Percentiles rank a stretch among this genome's conserved stretches.
These are phyloP conservation scores for Palythoa heliodiscus DNA, from an alignment of 92 coral and sea anemone genomes.

Conservation along the genomic window DNA sequence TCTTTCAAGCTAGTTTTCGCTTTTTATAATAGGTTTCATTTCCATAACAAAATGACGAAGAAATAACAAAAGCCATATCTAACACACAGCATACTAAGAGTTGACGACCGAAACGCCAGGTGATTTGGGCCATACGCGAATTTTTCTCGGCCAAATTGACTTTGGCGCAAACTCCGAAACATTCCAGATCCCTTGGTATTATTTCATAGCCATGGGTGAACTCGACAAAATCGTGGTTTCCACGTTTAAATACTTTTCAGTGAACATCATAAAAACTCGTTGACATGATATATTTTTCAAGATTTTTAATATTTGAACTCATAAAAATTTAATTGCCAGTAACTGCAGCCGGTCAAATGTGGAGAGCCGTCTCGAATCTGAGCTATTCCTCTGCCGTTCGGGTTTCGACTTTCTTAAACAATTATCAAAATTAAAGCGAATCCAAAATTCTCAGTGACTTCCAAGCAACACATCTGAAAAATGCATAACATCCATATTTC, in stretches of 20 bases:
- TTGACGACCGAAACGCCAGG: conserved; percentile 66
- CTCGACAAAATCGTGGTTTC: conserved; percentile 39
- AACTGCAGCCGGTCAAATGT: conserved; percentile 57
- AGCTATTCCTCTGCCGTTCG: conserved; percentile 13
- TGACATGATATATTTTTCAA: conserved; percentile 77
- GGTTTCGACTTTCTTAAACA: conserved; percentile 27
- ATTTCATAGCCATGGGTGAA: conserved; percentile 8
- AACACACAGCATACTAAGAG: conserved; percentile 71
- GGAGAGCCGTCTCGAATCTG: conserved; percentile 29
- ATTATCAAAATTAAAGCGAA: conserved; percentile 24
- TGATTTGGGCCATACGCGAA: conserved; percentile 50
- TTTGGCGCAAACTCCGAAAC: conserved; percentile 33
- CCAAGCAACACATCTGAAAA: conserved; percentile 18
- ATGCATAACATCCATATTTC: conserved; percentile 21
- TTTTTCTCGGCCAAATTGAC: conserved; percentile 9
- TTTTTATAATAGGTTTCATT: conserved; percentile 48
- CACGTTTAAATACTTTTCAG: conserved; percentile 64
- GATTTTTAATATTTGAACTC: conserved; percentile 83
- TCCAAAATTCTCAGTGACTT: conserved; percentile 2
- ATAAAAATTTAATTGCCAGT: conserved; percentile 80
- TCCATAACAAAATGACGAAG: conserved; percentile 78
- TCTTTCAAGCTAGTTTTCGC: conserved; percentile 16
- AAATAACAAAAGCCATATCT: conserved; percentile 65
- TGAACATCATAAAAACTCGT: conserved; percentile 55
- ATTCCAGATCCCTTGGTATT: conserved; percentile 21